Base-by-base conservation (phyloP, 2,888 invertebrate species). In the Tetragnatha montana region DNA sequence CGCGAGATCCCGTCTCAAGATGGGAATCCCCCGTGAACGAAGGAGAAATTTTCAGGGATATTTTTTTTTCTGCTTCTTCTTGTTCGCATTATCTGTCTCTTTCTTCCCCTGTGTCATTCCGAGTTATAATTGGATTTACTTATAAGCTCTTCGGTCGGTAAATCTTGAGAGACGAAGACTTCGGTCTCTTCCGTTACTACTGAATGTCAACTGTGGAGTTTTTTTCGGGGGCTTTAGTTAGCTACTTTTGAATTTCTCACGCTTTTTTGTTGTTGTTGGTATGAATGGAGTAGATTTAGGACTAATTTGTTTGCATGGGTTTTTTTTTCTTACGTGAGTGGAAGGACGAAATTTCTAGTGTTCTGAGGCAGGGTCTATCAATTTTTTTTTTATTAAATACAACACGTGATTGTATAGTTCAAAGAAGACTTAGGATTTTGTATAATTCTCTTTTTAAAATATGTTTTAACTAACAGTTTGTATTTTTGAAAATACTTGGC, bases 11-110 rank as follows among this genome's bases (percentile, higher is more conserved):
- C 71, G 51, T 35, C 19, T 49, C 12, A 50, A 80, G 79, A 75
- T 75, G 81, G 87, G 69, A 73, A 78, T 83, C 78, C 88, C 84
- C 22, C 68, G 69, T 51, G 83, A 83, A 88, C 79, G 88, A 21
- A 35, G 88, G 73, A 83, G 60, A 35, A 73, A 68, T 83, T 88
- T 74, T 74, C 73, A 68, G 83, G 88, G 83, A 35, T 88, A 83
- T 83, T 82, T 35, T 35, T 35, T 4, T 35, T 35, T 35, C 35
- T 35, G 1, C 35, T 2, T 35, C 35, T 35, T 35, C 35, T 68
- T 68, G n/a, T 22, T 17, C 47, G 76, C 76, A 84, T 82, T 82
- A 82, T 82, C 84, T 69, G 21, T 70, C 49, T 60, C 60, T 60
- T 60, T 60, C 60, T 60, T 35, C 60, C 60, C 60, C 60, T 60